phyloP scores from a whole-genome alignment of 2,113 vertebrate genomes.

The Pachypanchax playfairii region DNA sequence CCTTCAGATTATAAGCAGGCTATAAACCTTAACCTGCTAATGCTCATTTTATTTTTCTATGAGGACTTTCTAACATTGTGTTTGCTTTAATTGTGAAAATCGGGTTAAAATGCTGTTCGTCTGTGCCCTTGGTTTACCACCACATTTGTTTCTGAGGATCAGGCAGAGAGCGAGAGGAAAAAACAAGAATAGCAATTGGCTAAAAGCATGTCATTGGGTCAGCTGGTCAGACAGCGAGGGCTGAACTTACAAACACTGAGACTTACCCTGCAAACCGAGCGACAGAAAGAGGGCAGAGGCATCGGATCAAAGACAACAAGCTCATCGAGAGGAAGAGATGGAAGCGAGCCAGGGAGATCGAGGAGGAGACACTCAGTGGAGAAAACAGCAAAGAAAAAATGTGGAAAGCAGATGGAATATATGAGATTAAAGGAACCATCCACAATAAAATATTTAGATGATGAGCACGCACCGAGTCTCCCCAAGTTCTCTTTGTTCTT shows the following conservation, averaged over 20 bases:
- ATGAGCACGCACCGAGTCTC: background rate
- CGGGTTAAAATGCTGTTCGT: background rate
- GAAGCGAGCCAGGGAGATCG: background rate
- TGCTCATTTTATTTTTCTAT: background rate
- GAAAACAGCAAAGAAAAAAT: background rate
- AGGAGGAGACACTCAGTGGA: background rate
- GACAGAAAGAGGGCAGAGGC: constrained; percentile 56
- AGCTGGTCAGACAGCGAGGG: constrained; percentile 33
- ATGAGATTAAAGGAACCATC: constrained; percentile 10
- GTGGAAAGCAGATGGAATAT: background rate
- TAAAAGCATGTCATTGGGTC: constrained; percentile 57
- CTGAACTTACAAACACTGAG: constrained; percentile 41
- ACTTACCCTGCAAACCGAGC: constrained; percentile 45
- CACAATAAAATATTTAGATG: constrained; percentile 2
- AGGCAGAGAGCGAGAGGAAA: constrained; percentile 9
- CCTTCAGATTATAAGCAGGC: no score
- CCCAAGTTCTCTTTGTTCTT: background rate
- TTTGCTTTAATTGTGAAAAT: background rate
- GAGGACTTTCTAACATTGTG: background rate
- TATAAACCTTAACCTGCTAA: background rate
- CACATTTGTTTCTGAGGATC: constrained; percentile 15
- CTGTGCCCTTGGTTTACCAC: background rate
- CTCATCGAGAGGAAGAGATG: constrained; percentile 5
- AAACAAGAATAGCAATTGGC: constrained; percentile 24
- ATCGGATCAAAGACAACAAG: constrained; percentile 28